Percentiles rank a stretch among this genome's conserved stretches.
Conservation (phyloP, 2,797 vertebrate genomes). For the Bufotes viridis region DNA sequence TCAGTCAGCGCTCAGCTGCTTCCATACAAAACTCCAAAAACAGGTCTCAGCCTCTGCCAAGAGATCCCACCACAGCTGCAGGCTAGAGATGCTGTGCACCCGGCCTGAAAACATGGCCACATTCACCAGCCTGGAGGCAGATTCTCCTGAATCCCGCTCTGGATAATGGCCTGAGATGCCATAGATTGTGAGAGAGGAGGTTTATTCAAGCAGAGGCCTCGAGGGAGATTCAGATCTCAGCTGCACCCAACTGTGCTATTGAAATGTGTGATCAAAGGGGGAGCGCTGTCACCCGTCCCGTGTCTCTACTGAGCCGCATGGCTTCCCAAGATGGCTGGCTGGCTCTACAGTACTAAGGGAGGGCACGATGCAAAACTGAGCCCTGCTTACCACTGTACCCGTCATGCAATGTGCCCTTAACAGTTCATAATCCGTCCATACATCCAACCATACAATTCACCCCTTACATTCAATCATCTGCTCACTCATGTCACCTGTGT, state of each 20-base stretch:
- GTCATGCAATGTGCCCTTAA: neutral
- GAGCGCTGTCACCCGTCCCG: neutral
- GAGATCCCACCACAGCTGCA: slow-evolving; percentile 17
- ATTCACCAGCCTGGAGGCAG: neutral
- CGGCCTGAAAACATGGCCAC: neutral
- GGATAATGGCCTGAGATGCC: neutral
- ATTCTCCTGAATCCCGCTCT: neutral
- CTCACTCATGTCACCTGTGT: too few relatives aligned
- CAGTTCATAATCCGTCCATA: neutral
- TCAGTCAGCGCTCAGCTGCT: slow-evolving; percentile 26
- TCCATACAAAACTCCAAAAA: neutral
- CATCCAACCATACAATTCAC: neutral
- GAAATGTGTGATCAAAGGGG: slow-evolving; percentile 36
- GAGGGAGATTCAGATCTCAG: neutral
- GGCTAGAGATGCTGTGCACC: neutral
- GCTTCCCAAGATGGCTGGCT: neutral
- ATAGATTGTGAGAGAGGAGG: neutral
- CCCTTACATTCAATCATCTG: neutral
- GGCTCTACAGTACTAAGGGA: neutral
- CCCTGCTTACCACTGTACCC: neutral
- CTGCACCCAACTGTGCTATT: slow-evolving; percentile 12
- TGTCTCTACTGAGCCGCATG: neutral
- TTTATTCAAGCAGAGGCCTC: neutral
- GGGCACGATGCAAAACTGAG: neutral
- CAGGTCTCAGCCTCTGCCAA: neutral